These are phyloP conservation scores for Potamarius usumacintae DNA, from an alignment of 2,113 vertebrate species.

Conservation along the genomic window DNA sequence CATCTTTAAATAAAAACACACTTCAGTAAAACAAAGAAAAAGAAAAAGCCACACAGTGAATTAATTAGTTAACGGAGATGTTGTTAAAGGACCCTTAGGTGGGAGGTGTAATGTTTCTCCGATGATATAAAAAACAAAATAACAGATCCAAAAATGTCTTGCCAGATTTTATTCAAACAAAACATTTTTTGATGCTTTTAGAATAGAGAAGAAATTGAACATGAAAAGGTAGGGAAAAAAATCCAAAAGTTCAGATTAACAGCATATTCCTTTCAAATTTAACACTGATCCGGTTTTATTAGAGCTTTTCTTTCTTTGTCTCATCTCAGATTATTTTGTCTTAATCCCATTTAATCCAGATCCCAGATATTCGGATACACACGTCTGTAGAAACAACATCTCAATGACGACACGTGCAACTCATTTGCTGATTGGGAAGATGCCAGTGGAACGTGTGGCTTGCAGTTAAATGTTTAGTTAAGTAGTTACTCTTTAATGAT, in stretches of 20 bases:
- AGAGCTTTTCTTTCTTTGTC: neutral
- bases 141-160: neutral
- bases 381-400: neutral
- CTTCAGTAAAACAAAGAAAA: neutral
- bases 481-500: neutral
- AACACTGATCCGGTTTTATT: neutral
- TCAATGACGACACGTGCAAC: neutral
- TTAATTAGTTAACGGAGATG: neutral
- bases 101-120: neutral
- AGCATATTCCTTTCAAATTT: neutral
- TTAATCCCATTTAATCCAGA: neutral
- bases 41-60: neutral
- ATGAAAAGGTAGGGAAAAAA: neutral
- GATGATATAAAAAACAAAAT: neutral
- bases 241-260: neutral
- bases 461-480: neutral
- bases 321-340: neutral
- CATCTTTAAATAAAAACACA: neutral
- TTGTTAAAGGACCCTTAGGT: no score
- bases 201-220: neutral
- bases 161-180: slow-evolving; percentile 22
- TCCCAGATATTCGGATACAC: neutral
- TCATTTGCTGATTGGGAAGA: neutral
- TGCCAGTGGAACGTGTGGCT: neutral
- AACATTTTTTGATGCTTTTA: slow-evolving; percentile 15